Conservation (phyloP, 35 echinoderm and acorn worm genomes). For the Hemicentrotus pulcherrimus region DNA sequence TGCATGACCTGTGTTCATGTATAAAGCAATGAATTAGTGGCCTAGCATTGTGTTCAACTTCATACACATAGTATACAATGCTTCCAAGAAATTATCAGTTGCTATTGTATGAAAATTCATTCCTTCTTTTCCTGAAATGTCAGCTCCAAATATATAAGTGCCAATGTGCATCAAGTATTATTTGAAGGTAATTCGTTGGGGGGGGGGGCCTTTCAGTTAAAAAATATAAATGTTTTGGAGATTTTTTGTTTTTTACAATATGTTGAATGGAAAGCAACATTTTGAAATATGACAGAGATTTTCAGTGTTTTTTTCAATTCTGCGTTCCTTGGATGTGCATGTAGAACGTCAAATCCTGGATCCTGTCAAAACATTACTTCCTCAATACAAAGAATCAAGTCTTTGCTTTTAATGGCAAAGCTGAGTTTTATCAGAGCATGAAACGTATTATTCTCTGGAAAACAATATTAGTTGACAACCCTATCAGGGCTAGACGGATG, state of each 20-base stretch:
- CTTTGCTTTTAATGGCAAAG: neutral
- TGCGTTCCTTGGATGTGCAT: neutral
- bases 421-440: neutral
- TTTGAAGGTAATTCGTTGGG: no score
- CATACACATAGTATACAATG: neutral
- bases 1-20: neutral
- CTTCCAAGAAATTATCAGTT: neutral
- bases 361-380: neutral
- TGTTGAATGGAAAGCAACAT: no score
- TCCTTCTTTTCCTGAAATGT: neutral
- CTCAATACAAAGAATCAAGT: neutral
- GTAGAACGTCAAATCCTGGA: neutral
- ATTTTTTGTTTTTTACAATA: no score
- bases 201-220: no score
- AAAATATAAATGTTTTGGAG: no score
- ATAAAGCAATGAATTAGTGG: neutral
- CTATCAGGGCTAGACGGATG: neutral
- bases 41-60: neutral
- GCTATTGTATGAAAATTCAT: neutral
- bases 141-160: no score
- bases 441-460: neutral
- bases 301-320: no score
- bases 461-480: neutral
- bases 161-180: no score
- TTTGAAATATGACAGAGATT: no score